Conservation (phyloP, 2,797 vertebrate genomes). For the Tokudaia muenninki region DNA sequence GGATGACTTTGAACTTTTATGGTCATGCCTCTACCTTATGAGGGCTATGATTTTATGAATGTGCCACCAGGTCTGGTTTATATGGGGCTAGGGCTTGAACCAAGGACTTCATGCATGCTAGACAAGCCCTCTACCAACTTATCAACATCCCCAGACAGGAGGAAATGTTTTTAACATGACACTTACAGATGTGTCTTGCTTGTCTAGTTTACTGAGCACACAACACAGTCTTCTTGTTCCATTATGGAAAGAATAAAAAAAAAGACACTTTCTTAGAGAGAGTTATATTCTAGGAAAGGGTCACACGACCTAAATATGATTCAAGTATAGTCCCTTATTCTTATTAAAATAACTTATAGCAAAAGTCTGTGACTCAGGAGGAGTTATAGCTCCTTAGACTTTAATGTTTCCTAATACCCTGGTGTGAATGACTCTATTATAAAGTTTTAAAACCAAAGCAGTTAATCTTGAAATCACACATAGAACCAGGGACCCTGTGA, state of each 20-base stretch:
- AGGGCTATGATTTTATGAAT: neutral
- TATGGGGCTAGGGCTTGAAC: neutral
- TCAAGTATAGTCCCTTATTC: conserved; percentile 56
- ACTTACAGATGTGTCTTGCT: neutral
- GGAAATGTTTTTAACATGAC: conserved; percentile 3
- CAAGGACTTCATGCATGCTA: neutral
- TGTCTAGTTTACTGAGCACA: neutral
- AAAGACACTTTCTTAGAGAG: conserved; percentile 59
- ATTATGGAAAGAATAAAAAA: conserved; percentile 44
- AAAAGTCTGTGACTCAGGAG: conserved; percentile 58
- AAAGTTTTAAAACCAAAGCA: conserved; percentile 75
- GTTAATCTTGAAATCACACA: conserved; percentile 48
- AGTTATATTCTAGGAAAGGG: conserved; percentile 58
- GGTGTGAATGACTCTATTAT: conserved; percentile 72
- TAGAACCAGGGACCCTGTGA: conserved; percentile 49
- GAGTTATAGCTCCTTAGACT: conserved; percentile 67
- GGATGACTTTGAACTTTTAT: neutral
- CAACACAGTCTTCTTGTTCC: neutral
- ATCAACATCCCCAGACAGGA: neutral
- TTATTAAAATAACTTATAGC: conserved; percentile 75
- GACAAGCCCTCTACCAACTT: neutral
- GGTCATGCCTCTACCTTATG: neutral
- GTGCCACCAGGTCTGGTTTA: neutral
- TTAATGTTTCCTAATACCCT: conserved; percentile 76
- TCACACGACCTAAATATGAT: conserved; percentile 44